Evolutionary conservation across 1,140 invertebrate species (phyloP).

Genomic region (Odontomachus brunneus): DNA sequence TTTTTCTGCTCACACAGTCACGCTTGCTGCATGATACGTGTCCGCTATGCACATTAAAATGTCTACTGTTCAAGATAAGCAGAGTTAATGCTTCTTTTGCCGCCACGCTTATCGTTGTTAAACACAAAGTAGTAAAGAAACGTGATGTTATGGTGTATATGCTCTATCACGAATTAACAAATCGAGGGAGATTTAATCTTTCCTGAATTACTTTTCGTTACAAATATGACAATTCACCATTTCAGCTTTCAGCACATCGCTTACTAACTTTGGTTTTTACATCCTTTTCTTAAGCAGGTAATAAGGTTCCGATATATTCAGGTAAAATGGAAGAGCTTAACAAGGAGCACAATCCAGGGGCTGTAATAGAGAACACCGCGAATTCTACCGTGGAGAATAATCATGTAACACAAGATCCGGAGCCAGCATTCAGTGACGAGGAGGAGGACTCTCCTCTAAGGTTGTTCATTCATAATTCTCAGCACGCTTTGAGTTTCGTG

Average conservation of each 20-base stretch:
- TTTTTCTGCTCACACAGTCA: too few relatives aligned
- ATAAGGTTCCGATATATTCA: constrained; percentile 84
- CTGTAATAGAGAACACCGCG: constrained; percentile 77
- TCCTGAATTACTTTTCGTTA: constrained; percentile 3
- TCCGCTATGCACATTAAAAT: too few relatives aligned
- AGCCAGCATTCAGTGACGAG: constrained; percentile 93
- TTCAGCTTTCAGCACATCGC: constrained; percentile 75
- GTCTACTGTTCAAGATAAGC: too few relatives aligned
- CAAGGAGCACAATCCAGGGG: constrained; percentile 86
- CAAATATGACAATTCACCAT: constrained; percentile 63
- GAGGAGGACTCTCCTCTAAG: constrained; percentile 88
- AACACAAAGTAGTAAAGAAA: too few relatives aligned
- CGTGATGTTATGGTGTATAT: too few relatives aligned
- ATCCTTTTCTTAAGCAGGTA: constrained; percentile 81
- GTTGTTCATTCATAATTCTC: constrained; percentile 65
- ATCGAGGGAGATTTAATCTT: not conserved
- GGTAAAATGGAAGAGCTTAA: constrained; percentile 86
- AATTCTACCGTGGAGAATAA: constrained; percentile 81
- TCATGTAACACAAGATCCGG: constrained; percentile 86
- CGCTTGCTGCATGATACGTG: not conserved
- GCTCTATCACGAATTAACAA: too few relatives aligned
- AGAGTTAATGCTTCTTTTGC: too few relatives aligned
- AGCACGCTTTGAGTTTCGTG: not conserved
- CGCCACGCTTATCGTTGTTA: too few relatives aligned
- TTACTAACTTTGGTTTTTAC: constrained; percentile 82